Percentiles rank a stretch among this genome's conserved stretches.
phyloP scores from a whole-genome alignment of 2,888 invertebrate species.

The Isoperla grammatica region DNA sequence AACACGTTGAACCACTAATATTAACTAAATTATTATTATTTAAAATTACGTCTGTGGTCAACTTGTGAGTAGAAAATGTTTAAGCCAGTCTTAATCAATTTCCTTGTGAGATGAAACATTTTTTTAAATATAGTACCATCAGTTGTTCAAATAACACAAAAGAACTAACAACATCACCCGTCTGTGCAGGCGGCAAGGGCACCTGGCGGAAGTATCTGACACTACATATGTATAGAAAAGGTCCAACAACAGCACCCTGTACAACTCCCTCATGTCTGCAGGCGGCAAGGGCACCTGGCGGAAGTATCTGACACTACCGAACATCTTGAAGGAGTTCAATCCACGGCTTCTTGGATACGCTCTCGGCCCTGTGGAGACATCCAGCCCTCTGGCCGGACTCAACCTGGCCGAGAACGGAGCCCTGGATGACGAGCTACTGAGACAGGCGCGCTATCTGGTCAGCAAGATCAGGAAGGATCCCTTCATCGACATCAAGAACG shows the following conservation, averaged over 20 bases:
- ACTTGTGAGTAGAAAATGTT: too few relatives aligned
- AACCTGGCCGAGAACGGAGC: conserved; percentile 28
- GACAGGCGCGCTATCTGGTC: conserved; percentile 26
- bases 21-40: too few relatives aligned
- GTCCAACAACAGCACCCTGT: too few relatives aligned
- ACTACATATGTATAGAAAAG: too few relatives aligned
- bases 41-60: too few relatives aligned
- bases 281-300: conserved; percentile 31
- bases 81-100: too few relatives aligned
- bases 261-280: conserved; percentile 7
- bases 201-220: conserved; percentile 30
- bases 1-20: too few relatives aligned
- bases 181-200: conserved; percentile 27
- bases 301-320: conserved; percentile 27
- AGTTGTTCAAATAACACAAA: too few relatives aligned
- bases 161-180: neutral
- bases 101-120: too few relatives aligned
- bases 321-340: conserved; percentile 29
- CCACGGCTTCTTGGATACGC: conserved; percentile 25
- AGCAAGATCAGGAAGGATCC: conserved; percentile 22
- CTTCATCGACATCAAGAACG: conserved; percentile 23
- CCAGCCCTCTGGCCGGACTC: conserved; percentile 21
- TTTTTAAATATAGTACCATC: too few relatives aligned
- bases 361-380: conserved; percentile 12
- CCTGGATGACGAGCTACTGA: conserved; percentile 24